Percentiles rank a stretch among this genome's conserved stretches.
phyloP scores from a whole-genome alignment of 2,888 invertebrate species.

The Polydesmus complanatus region DNA sequence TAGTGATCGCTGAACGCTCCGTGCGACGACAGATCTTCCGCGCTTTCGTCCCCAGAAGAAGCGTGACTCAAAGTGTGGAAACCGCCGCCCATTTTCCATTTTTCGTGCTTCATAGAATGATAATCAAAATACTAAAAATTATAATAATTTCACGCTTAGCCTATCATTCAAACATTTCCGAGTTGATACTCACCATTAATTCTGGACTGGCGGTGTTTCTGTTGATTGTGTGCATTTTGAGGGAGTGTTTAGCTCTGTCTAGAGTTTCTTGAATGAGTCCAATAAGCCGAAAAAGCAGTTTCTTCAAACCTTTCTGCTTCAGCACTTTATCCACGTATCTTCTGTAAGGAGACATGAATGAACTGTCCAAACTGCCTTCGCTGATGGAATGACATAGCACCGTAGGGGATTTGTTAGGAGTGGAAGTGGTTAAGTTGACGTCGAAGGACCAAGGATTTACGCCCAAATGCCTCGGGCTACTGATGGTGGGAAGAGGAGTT shows the following conservation, averaged over 20 bases:
- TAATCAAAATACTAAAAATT: too few relatives aligned
- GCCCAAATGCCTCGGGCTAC: neutral
- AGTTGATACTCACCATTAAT: slow-evolving; percentile 6
- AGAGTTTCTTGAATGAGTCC: slow-evolving; percentile 30
- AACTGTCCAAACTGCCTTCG: slow-evolving; percentile 8
- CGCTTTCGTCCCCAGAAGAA: too few relatives aligned
- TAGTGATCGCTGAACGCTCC: slow-evolving; percentile 67
- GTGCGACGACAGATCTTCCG: slow-evolving; percentile 44
- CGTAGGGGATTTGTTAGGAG: neutral
- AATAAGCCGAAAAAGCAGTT: slow-evolving; percentile 64
- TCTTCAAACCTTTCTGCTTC: slow-evolving; percentile 70
- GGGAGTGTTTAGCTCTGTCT: slow-evolving; percentile 27
- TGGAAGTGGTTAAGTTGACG: neutral
- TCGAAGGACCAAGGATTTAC: neutral
- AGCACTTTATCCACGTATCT: slow-evolving; percentile 74
- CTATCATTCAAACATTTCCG: too few relatives aligned
- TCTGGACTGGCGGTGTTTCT: slow-evolving; percentile 7
- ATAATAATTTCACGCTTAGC: too few relatives aligned
- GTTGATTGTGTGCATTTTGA: slow-evolving; percentile 22
- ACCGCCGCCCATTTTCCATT: too few relatives aligned
- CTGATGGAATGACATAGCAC: slow-evolving; percentile 3
- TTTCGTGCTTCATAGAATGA: too few relatives aligned
- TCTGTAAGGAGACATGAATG: slow-evolving; percentile 32
- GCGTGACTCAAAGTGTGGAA: too few relatives aligned
- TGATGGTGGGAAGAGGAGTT: neutral